These are phyloP conservation scores for Gymnocephalus cernua DNA, from an alignment of 2,113 vertebrate species.

Conservation along the genomic window DNA sequence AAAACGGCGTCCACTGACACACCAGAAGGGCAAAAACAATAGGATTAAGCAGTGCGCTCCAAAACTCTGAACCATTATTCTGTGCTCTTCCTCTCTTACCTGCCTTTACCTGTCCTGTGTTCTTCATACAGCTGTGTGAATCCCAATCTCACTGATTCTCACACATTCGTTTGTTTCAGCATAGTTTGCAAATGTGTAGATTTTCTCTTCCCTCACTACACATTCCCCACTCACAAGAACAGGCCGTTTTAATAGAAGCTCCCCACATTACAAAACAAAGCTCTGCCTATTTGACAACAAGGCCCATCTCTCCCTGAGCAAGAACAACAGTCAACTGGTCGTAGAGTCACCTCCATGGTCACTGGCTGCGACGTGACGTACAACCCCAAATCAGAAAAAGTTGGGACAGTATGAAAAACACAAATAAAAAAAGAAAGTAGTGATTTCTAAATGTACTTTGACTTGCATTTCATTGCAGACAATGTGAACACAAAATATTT, in stretches of 20 bases:
- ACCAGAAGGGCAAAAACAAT: neutral
- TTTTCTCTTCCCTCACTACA: neutral
- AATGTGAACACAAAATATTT: too few species aligned
- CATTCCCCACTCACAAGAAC: neutral
- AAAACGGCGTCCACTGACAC: constrained; percentile 39
- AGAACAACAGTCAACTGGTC: neutral
- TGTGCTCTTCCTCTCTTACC: constrained; percentile 9
- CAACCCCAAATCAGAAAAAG: too few species aligned
- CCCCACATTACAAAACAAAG: neutral
- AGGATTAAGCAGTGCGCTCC: neutral
- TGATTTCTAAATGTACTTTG: too few species aligned
- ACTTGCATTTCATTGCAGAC: too few species aligned
- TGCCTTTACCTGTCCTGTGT: neutral
- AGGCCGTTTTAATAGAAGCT: constrained; percentile 1
- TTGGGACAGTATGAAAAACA: too few species aligned
- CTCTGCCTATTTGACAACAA: neutral
- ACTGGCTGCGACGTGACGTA: neutral
- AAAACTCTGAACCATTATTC: constrained; percentile 2
- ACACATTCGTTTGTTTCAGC: constrained; percentile 14
- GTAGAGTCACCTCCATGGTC: neutral
- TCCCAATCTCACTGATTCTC: neutral
- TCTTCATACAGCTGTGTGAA: neutral
- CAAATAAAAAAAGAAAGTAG: too few species aligned
- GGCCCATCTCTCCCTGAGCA: neutral
- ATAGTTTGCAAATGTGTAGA: neutral